phyloP scores from a whole-genome alignment of 2,888 invertebrate species.

The Melinaea marsaeus region DNA sequence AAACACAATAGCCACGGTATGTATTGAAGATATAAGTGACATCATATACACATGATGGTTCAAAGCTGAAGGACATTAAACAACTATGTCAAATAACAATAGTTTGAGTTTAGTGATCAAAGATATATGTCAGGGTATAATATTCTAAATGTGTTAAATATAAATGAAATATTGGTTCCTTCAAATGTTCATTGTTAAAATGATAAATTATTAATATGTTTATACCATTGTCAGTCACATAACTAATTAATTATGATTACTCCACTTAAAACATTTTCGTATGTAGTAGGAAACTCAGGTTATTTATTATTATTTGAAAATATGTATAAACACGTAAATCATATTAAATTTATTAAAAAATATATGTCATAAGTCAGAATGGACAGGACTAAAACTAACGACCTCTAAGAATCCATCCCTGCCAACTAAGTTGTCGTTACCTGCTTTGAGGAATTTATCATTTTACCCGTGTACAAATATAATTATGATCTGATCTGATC shows the following conservation, averaged over 20 bases:
- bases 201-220: not conserved
- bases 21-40: not conserved
- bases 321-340: not conserved
- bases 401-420: no score
- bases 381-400: no score
- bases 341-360: not conserved
- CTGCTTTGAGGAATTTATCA: no score
- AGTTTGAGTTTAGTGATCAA: not conserved
- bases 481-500: no score
- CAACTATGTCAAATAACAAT: not conserved
- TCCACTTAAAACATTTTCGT: not conserved
- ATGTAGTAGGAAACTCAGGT: no score
- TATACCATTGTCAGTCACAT: not conserved
- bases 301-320: no score
- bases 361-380: not conserved
- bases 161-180: not conserved
- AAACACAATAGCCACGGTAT: no score
- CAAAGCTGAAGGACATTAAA: not conserved
- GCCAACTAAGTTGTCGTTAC: no score
- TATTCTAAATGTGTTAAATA: not conserved
- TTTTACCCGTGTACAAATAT: no score
- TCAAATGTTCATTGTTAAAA: not conserved
- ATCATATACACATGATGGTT: not conserved
- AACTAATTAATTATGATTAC: not conserved
- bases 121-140: not conserved